These are phyloP conservation scores for Chironomus tepperi DNA, from an alignment of 1,140 invertebrate species.

Conservation along the genomic window DNA sequence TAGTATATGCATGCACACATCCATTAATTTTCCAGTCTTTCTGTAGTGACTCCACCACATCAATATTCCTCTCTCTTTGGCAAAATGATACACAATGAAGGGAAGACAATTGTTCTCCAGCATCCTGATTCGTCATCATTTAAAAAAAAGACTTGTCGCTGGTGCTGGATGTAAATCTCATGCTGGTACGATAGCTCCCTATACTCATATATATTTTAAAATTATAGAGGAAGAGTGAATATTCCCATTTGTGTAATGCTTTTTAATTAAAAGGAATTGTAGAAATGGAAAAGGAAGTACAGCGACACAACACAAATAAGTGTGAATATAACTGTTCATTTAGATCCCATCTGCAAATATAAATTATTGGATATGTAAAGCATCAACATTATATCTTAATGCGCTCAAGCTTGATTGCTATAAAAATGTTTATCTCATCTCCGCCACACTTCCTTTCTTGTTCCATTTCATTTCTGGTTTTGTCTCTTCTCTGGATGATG, in stretches of 20 bases:
- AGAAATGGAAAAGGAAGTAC: not conserved
- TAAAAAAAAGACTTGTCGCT: not conserved
- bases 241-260: constrained; percentile 7
- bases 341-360: constrained; percentile 7
- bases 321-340: not conserved
- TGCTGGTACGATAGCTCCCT: not conserved
- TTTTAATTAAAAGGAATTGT: not conserved
- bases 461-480: not conserved
- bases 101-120: too few species aligned
- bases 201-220: not conserved
- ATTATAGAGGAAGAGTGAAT: not conserved
- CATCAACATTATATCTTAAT: constrained; percentile 9
- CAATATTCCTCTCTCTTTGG: too few species aligned
- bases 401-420: constrained; percentile 5
- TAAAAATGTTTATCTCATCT: not conserved
- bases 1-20: not conserved
- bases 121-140: not conserved
- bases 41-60: too few species aligned
- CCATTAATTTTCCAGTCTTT: too few species aligned
- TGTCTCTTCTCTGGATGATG: too few species aligned
- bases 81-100: too few species aligned
- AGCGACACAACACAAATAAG: not conserved
- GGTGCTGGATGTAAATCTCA: not conserved
- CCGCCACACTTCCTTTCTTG: not conserved
- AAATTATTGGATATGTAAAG: constrained; percentile 9